Percentiles rank a stretch among this genome's conserved stretches.
phyloP scores from a whole-genome alignment of 2,888 invertebrate genomes.

The Sphaerophoria taeniata region DNA sequence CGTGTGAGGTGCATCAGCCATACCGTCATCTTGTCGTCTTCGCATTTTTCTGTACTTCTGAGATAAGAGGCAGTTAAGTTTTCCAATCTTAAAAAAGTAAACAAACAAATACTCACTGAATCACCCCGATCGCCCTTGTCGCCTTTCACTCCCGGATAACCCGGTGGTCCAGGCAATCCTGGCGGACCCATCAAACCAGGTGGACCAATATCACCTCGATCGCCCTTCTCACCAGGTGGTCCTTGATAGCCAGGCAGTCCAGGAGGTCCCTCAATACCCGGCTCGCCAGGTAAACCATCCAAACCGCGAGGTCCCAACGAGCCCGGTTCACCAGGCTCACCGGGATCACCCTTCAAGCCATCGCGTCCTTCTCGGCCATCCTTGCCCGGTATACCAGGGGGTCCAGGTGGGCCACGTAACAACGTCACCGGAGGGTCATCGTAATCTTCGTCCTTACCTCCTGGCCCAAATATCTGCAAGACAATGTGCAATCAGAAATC shows the following conservation, averaged over 20 bases:
- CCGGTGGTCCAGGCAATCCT: slow-evolving; percentile 91
- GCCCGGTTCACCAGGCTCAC: slow-evolving; percentile 90
- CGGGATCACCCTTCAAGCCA: slow-evolving; percentile 84
- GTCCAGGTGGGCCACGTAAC: slow-evolving; percentile 87
- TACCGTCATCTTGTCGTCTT: slow-evolving; percentile 82
- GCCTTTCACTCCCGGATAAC: slow-evolving; percentile 94
- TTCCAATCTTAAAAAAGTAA: background rate
- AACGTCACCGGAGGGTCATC: slow-evolving; percentile 83
- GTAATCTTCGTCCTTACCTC: slow-evolving; percentile 83
- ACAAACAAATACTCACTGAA: slow-evolving; percentile 87
- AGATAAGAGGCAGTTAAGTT: slow-evolving; percentile 75
- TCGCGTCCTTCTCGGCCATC: slow-evolving; percentile 83
- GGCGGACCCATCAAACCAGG: slow-evolving; percentile 98
- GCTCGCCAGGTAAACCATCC: slow-evolving; percentile 89
- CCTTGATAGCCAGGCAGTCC: slow-evolving; percentile 91
- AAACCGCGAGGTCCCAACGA: slow-evolving; percentile 89
- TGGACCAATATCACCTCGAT: slow-evolving; percentile 93
- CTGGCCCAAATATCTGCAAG: slow-evolving; percentile 82
- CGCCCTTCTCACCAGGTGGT: slow-evolving; percentile 93
- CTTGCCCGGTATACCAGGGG: slow-evolving; percentile 84
- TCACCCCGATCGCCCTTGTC: slow-evolving; percentile 97
- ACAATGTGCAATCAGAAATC: slow-evolving; percentile 70
- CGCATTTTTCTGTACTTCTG: slow-evolving; percentile 83
- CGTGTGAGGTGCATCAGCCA: slow-evolving; percentile 83
- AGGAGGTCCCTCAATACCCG: slow-evolving; percentile 94